phyloP scores from a whole-genome alignment of 2,888 invertebrate genomes.

The Meliscaeva auricollis region DNA sequence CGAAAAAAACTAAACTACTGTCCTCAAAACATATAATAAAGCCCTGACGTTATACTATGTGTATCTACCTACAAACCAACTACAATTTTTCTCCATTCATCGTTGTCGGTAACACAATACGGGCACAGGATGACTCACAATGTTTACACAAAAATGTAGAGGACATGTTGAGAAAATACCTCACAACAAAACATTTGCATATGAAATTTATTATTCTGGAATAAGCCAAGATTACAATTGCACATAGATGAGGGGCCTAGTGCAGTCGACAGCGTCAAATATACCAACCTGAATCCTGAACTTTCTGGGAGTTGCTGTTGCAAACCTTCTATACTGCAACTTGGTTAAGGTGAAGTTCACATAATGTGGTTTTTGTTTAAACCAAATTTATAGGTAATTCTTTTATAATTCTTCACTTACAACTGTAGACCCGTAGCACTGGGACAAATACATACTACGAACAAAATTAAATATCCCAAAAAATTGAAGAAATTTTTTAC shows the following conservation, averaged over 20 bases:
- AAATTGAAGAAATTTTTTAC: too few species aligned
- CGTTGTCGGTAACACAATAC: conserved; percentile 10
- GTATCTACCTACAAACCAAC: not conserved
- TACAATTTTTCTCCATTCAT: conserved; percentile 13
- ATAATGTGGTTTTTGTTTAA: too few species aligned
- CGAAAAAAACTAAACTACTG: conserved; percentile 18
- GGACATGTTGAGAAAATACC: conserved; percentile 67
- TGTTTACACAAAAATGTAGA: conserved; percentile 44
- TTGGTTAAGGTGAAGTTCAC: not conserved
- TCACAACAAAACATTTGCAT: conserved; percentile 81
- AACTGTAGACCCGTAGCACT: too few species aligned
- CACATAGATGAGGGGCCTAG: conserved; percentile 55
- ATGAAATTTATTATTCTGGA: conserved; percentile 83
- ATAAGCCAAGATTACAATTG: conserved; percentile 82
- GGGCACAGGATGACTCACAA: conserved; percentile 17
- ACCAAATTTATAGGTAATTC: not conserved
- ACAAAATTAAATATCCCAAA: too few species aligned
- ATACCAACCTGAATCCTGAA: conserved; percentile 14
- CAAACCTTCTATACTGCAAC: not conserved
- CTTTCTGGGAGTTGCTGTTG: conserved; percentile 5
- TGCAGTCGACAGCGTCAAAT: conserved; percentile 34
- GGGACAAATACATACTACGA: too few species aligned
- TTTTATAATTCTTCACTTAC: too few species aligned
- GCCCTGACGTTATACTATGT: conserved; percentile 27
- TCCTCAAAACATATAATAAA: conserved; percentile 54